Conservation (phyloP, 2,888 invertebrate species). For the Mactromeris polynyma region DNA sequence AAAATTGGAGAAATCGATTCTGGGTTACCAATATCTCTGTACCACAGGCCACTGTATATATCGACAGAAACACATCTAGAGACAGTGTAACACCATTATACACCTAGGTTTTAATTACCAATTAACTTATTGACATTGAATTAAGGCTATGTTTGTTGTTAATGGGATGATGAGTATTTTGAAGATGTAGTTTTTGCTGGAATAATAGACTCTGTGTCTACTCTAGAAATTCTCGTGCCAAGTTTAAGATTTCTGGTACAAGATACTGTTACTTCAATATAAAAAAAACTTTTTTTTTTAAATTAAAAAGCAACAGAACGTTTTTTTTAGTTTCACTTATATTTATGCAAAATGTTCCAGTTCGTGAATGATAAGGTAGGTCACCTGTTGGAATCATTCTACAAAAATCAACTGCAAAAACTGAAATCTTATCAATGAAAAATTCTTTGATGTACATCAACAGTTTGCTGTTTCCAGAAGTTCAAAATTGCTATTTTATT, state of each 20-base stretch:
- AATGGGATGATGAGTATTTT: background rate
- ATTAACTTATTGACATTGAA: slow-evolving; percentile 6
- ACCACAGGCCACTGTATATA: background rate
- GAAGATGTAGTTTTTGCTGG: background rate
- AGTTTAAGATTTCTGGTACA: slow-evolving; percentile 3
- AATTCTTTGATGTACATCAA: slow-evolving; percentile 9
- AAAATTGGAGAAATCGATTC: background rate
- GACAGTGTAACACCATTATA: background rate
- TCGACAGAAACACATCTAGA: background rate
- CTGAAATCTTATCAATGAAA: background rate
- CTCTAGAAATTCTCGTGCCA: background rate
- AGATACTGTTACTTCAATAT: background rate
- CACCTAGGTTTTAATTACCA: background rate
- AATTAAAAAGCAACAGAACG: background rate
- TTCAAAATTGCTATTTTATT: background rate
- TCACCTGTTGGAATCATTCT: slow-evolving; percentile 1
- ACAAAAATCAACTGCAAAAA: background rate
- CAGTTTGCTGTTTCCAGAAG: background rate
- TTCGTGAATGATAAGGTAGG: background rate
- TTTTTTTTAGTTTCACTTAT: background rate
- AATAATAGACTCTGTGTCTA: background rate
- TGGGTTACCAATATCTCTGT: background rate
- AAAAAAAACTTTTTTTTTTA: background rate
- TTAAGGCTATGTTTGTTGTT: slow-evolving; percentile 6
- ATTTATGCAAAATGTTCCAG: background rate